A percentile compares a stretch with the other conserved stretches of the same genome.
Conservation (phyloP, 2,113 vertebrate genomes). For the Oriolus oriolus region DNA sequence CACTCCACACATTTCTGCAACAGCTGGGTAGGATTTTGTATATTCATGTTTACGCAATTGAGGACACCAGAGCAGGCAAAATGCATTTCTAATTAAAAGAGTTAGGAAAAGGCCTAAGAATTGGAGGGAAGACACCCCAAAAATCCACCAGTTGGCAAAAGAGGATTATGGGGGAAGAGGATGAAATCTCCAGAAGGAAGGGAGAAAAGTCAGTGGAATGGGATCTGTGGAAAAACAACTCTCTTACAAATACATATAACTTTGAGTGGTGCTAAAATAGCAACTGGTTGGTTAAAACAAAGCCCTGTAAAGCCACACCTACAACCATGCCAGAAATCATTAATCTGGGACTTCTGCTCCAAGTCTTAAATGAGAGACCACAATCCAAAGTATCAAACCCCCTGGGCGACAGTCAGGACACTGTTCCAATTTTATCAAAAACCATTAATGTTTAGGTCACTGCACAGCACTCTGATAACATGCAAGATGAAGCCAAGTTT, state of each 20-base stretch:
- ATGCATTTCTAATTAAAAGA: not conserved
- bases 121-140: not conserved
- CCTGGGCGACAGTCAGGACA: not conserved
- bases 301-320: not conserved
- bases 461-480: not conserved
- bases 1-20: not conserved
- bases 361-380: not conserved
- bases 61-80: not conserved
- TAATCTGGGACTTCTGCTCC: not conserved
- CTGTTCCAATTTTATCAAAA: not conserved
- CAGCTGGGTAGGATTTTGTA: not conserved
- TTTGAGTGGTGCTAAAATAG: not conserved
- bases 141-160: not conserved
- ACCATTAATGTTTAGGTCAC: not conserved
- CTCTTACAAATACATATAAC: accelerated
- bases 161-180: not conserved
- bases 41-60: not conserved
- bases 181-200: not conserved
- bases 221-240: not conserved
- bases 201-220: not conserved
- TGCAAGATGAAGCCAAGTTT: not conserved
- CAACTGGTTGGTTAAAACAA: not conserved
- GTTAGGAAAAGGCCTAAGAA: not conserved
- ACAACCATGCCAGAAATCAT: not conserved
- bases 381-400: not conserved